Percentiles rank a stretch among this genome's conserved stretches.
Evolutionary conservation across 2,113 vertebrate genomes (phyloP).

Genomic region (Syrrhaptes paradoxus): DNA sequence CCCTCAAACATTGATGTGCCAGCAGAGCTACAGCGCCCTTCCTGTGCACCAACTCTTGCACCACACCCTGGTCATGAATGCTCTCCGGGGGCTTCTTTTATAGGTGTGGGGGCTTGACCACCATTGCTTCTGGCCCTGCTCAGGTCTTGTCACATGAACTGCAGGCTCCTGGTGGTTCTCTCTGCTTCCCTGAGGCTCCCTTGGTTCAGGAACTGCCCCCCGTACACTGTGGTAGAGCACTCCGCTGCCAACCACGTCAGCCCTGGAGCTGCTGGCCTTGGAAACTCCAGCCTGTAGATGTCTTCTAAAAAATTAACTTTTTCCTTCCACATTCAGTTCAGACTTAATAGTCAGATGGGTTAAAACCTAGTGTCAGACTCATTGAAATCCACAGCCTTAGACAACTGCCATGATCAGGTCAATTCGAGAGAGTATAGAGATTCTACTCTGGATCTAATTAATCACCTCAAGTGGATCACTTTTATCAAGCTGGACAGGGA

Average conservation of each 20-base stretch:
- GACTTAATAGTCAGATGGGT: neutral
- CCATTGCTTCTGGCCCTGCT: too few species aligned
- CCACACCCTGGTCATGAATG: too few species aligned
- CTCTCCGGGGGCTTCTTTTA: too few species aligned
- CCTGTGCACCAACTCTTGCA: too few species aligned
- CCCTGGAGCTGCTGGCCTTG: fast-evolving
- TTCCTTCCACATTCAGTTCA: neutral
- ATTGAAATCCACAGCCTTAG: neutral
- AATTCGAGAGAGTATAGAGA: neutral
- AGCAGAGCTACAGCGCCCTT: neutral
- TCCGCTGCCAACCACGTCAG: fast-evolving
- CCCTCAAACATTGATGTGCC: neutral
- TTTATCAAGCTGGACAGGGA: neutral
- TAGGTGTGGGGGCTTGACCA: too few species aligned
- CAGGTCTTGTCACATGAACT: too few species aligned
- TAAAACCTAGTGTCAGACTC: neutral
- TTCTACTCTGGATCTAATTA: neutral
- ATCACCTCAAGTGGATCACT: neutral
- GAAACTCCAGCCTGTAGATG: neutral
- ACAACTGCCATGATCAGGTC: neutral
- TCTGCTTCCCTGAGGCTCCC: neutral
- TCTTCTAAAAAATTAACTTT: neutral
- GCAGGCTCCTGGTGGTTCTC: neutral
- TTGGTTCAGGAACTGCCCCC: too few species aligned
- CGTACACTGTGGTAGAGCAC: neutral